phyloP scores from a whole-genome alignment of 1,140 invertebrate genomes.

The Streblospio benedicti region DNA sequence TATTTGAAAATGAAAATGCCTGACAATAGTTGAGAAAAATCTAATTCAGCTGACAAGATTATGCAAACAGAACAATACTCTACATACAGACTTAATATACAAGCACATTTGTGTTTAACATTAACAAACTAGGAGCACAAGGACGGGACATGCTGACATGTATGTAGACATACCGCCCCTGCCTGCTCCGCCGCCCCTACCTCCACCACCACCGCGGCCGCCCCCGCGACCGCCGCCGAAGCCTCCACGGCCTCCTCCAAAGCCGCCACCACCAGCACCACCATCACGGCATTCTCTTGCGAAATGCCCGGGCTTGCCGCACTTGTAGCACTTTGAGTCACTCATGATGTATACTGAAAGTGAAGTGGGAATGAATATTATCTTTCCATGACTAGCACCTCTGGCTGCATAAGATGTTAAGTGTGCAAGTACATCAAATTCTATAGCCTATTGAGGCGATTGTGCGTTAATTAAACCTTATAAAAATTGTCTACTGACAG shows the following conservation, averaged over 20 bases:
- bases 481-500: too few species aligned
- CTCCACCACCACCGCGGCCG: constrained; percentile 2
- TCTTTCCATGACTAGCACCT: too few species aligned
- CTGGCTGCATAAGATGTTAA: too few species aligned
- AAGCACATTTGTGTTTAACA: not conserved
- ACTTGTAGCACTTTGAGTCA: constrained; percentile 76
- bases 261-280: constrained; percentile 1
- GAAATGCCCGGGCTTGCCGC: constrained; percentile 79
- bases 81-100: not conserved
- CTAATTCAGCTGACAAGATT: not conserved
- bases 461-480: too few species aligned
- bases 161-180: not conserved
- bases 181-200: not conserved
- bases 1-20: not conserved
- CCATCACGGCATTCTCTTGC: constrained; percentile 67
- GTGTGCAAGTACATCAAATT: too few species aligned
- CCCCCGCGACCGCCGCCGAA: constrained; percentile 2
- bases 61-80: not conserved
- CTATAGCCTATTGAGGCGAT: too few species aligned
- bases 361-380: too few species aligned
- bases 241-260: constrained; percentile 4
- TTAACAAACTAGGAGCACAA: not conserved
- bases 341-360: too few species aligned
- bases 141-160: not conserved
- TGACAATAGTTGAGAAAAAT: not conserved